These are phyloP conservation scores for Hypomecis atomaria DNA, from an alignment of 2,888 invertebrate genomes.

Conservation along the genomic window DNA sequence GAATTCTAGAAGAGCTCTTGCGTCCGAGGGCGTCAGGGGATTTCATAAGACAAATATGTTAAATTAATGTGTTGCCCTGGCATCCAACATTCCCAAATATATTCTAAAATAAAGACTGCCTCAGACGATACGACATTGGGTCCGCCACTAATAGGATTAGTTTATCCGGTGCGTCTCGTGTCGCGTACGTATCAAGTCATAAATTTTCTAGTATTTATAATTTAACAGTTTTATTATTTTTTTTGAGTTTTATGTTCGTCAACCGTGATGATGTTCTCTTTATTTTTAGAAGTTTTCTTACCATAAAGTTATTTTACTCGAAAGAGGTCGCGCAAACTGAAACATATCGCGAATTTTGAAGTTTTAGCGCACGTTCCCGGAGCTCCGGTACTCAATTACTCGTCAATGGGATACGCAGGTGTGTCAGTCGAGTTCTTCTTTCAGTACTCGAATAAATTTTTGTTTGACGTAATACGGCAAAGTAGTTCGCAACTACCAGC, in stretches of 20 bases:
- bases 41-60: slow-evolving; percentile 31
- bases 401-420: slow-evolving; percentile 30
- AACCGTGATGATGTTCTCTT: slow-evolving; percentile 32
- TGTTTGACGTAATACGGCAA: slow-evolving; percentile 52
- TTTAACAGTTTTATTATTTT: slow-evolving; percentile 44
- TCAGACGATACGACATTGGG: slow-evolving; percentile 46
- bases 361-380: neutral
- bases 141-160: slow-evolving; percentile 55
- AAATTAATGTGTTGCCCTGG: slow-evolving; percentile 31
- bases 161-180: slow-evolving; percentile 60
- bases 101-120: slow-evolving; percentile 55
- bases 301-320: slow-evolving; percentile 9
- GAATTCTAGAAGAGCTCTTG: slow-evolving; percentile 24
- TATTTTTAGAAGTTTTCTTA: slow-evolving; percentile 35
- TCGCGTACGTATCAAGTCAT: slow-evolving; percentile 31
- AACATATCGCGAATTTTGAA: neutral
- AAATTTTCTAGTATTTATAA: slow-evolving; percentile 41
- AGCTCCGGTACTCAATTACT: neutral
- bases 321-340: slow-evolving; percentile 3
- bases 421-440: slow-evolving; percentile 35
- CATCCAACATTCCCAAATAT: slow-evolving; percentile 60
- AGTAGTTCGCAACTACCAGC: slow-evolving; percentile 53
- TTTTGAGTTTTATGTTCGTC: slow-evolving; percentile 40
- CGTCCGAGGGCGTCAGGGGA: slow-evolving; percentile 18
- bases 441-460: slow-evolving; percentile 32